Conservation (phyloP, 2,797 vertebrate genomes). For the Onychomys torridus region DNA sequence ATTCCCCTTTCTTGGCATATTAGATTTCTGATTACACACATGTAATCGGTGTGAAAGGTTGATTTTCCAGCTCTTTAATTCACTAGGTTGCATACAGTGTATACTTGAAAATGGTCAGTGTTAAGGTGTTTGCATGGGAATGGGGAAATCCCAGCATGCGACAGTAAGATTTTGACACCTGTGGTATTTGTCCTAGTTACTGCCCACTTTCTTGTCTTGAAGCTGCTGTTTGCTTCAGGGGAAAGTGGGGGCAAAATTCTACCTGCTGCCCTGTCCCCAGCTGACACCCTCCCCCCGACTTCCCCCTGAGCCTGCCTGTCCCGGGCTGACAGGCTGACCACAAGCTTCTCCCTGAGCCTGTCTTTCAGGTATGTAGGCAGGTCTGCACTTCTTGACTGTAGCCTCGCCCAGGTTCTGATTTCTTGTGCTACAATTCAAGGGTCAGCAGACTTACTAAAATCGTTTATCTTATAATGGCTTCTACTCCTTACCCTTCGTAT, state of each 20-base stretch:
- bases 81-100: not conserved
- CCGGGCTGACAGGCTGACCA: too few relatives aligned
- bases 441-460: conserved; percentile 34
- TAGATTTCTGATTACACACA: not conserved
- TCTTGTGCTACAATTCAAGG: not conserved
- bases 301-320: not conserved
- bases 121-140: not conserved
- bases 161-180: not conserved
- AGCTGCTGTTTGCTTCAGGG: not conserved
- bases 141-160: not conserved
- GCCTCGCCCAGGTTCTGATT: not conserved
- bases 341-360: not conserved
- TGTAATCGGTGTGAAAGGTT: not conserved
- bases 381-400: not conserved
- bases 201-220: not conserved
- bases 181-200: not conserved
- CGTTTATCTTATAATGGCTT: not conserved
- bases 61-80: not conserved
- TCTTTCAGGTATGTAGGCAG: not conserved
- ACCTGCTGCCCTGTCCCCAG: not conserved
- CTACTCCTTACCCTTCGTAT: conserved; percentile 12
- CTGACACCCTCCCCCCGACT: not conserved
- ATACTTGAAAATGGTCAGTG: not conserved
- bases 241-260: fast-evolving
- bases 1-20: not conserved